These are phyloP conservation scores for Charadrius vociferus DNA, from an alignment of 2,113 vertebrate species.

Conservation along the genomic window DNA sequence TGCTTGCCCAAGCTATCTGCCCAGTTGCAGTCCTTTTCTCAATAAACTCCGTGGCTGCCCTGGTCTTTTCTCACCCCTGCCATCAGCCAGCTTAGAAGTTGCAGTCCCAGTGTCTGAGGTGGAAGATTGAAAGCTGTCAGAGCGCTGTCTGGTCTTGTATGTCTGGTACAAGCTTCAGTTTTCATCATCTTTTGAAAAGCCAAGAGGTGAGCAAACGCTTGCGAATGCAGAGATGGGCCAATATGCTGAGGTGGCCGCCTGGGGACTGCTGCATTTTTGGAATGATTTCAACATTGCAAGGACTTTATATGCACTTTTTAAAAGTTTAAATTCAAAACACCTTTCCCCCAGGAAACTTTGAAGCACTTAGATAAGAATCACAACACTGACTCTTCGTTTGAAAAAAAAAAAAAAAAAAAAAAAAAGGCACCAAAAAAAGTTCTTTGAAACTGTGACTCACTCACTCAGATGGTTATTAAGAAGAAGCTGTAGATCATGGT, in stretches of 20 bases:
- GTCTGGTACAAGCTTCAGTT: neutral
- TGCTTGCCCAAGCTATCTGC: neutral
- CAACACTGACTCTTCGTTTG: neutral
- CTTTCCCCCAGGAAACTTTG: neutral
- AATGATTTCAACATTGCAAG: neutral
- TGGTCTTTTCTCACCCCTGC: neutral
- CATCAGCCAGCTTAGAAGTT: neutral
- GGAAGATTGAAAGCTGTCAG: neutral
- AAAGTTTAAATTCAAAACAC: neutral
- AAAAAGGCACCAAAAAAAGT: neutral
- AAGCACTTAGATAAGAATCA: neutral
- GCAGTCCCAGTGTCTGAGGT: neutral
- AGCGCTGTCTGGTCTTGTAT: neutral
- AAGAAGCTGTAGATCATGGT: neutral
- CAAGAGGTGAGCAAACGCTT: neutral
- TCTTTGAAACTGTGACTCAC: neutral
- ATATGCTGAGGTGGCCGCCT: fast-evolving
- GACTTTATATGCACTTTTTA: neutral
- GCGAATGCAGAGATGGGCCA: neutral
- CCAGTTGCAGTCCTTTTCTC: neutral
- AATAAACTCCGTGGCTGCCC: neutral
- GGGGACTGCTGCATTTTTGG: neutral
- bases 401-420: neutral
- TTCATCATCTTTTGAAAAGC: neutral
- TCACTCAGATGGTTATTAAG: neutral